Percentiles rank a stretch among this genome's conserved stretches.
Conservation (phyloP, 1,140 invertebrate genomes). For the Neodiprion virginianus region DNA sequence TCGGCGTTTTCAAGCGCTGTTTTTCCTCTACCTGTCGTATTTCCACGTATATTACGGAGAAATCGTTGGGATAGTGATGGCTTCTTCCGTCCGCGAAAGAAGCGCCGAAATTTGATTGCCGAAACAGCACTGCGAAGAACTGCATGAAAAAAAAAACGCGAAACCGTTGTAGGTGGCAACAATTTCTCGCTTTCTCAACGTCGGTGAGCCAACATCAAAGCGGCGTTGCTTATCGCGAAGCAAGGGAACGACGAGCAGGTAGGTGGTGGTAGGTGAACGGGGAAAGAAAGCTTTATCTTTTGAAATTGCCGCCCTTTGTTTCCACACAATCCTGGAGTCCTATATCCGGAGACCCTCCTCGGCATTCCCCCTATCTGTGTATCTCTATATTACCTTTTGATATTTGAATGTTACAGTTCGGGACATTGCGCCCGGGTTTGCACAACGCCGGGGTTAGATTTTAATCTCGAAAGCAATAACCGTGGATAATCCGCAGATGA, state of each 20-base stretch:
- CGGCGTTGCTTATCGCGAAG: background rate
- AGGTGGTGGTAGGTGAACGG: background rate
- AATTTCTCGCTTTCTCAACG: background rate
- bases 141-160: background rate
- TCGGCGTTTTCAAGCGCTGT: background rate
- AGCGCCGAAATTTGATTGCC: no score
- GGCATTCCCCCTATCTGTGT: background rate
- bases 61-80: no score
- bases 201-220: background rate
- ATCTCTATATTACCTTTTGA: background rate
- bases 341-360: background rate
- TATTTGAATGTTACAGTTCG: background rate
- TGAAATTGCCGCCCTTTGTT: conserved; percentile 5
- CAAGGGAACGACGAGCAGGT: background rate
- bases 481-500: conserved; percentile 4
- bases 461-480: conserved; percentile 2
- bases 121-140: no score
- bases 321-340: conserved; percentile 1
- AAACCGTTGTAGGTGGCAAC: no score
- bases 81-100: no score
- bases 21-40: background rate
- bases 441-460: background rate
- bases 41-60: no score
- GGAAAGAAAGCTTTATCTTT: conserved; percentile 5
- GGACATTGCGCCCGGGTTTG: background rate